Conservation (phyloP, 2,797 vertebrate genomes). For the Phrynocephalus forsythii region DNA sequence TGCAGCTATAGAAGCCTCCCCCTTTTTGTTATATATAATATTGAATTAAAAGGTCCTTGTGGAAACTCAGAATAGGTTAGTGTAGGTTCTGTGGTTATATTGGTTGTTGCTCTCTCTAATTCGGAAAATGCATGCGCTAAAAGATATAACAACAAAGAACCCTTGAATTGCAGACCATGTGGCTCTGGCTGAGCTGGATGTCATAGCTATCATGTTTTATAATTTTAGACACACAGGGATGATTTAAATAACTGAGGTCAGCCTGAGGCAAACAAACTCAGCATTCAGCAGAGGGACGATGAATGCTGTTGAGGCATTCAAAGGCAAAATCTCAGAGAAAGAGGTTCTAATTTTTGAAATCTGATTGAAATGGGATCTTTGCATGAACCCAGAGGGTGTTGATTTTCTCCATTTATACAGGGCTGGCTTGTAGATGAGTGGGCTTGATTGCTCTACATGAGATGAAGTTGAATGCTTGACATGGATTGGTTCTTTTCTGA, state of each 20-base stretch:
- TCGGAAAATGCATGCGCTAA: constrained; percentile 59
- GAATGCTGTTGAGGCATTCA: background rate
- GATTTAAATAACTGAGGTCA: constrained; percentile 16
- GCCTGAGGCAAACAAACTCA: constrained; percentile 29
- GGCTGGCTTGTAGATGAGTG: background rate
- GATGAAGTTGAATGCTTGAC: background rate
- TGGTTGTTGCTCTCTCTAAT: constrained; percentile 67
- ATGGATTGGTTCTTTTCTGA: too few relatives aligned
- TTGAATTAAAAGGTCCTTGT: constrained; percentile 69
- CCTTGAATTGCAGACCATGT: constrained; percentile 53
- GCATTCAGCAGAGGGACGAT: constrained; percentile 12
- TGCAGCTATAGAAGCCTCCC: constrained; percentile 19
- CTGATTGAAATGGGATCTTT: constrained; percentile 13
- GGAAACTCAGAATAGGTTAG: constrained; percentile 68
- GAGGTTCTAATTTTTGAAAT: constrained; percentile 21
- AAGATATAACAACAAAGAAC: constrained; percentile 53
- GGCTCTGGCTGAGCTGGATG: constrained; percentile 56
- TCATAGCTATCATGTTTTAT: constrained; percentile 35
- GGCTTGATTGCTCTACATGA: background rate
- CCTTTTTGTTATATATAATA: constrained; percentile 64
- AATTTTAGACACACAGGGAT: constrained; percentile 32
- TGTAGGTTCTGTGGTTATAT: constrained; percentile 62
- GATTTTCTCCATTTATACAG: background rate
- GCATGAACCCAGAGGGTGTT: background rate
- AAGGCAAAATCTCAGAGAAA: background rate